Evolutionary conservation across 2,888 invertebrate genomes (phyloP), one percentile per base, ranked within the genome.

Genomic region (Nomada ferruginata): DNA sequence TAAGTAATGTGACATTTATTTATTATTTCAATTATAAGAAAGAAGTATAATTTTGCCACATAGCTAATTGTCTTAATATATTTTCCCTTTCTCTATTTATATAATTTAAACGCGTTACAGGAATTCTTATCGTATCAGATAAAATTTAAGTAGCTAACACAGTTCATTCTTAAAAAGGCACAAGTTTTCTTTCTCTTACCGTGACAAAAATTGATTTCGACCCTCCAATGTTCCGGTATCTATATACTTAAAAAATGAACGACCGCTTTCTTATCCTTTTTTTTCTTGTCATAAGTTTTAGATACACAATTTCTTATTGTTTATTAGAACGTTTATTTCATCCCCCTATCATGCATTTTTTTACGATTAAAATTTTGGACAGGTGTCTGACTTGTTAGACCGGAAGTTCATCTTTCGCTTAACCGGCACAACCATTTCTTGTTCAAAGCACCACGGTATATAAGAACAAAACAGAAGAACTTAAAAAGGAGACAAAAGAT

Each of bases 151-250:
- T 61, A 87, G 79, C 82, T 87, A 81, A 85, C 63, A 76, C 73
- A 76, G 79, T 72, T 81, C 77, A 88, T 85, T 81, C 76, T 88
- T 66, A 76, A 88, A 88, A 90, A 90, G 90, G 90, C 90, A 90
- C 90, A 80, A 89, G 79, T 89, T 83, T 89, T 63, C 73, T 73
- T 65, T 53, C 61, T 72, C 70, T 80, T 66, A 18, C 53, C 64
- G 70, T 71, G 65, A 68, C 53, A 29, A 59, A 85, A 84, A 81
- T 64, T 29, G 47, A 18, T 64, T 60, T 36, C 52, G 29, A 53
- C 59, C 76, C 74, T 71, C 76, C 60, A 44, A 29, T 15, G 36
- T 36, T 7, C 36, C 36, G 36, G 7, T 36, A 36, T 36, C 36
- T 7, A 7, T 7, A 7, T 36, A 36, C 36, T 7, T 36, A 36